Conservation (phyloP, 2,113 vertebrate species). For the Macrotis lagotis region DNA sequence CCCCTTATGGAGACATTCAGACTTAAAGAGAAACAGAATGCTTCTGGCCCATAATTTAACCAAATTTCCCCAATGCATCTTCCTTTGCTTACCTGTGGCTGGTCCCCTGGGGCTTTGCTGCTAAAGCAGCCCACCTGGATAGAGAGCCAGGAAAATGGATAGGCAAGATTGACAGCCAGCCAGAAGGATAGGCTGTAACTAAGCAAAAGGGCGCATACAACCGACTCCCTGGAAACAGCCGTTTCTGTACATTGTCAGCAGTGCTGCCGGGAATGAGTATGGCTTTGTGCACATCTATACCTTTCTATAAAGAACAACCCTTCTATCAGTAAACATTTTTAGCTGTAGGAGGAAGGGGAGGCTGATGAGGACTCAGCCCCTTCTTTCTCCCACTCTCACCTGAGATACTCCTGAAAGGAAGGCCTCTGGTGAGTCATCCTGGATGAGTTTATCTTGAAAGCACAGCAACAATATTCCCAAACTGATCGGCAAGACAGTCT, state of each 20-base stretch:
- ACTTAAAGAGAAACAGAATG: not conserved
- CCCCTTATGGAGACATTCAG: not conserved
- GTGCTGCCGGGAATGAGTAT: constrained; percentile 33
- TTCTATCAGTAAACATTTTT: constrained; percentile 44
- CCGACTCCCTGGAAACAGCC: constrained; percentile 37
- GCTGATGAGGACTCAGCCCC: constrained; percentile 54
- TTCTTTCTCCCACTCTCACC: constrained; percentile 68
- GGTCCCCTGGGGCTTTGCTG: constrained; percentile 53
- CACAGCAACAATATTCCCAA: constrained; percentile 78
- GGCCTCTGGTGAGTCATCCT: constrained; percentile 68
- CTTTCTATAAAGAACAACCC: not conserved
- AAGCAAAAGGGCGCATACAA: constrained; percentile 52
- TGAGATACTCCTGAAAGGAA: constrained; percentile 74
- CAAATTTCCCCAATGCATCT: not conserved
- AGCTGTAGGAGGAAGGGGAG: constrained; percentile 45
- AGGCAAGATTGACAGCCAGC: constrained; percentile 69
- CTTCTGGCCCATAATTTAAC: not conserved
- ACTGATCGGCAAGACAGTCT: constrained; percentile 75
- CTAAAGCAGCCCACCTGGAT: constrained; percentile 61
- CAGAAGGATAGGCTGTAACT: constrained; percentile 16
- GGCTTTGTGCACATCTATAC: not conserved
- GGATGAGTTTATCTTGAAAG: constrained; percentile 71
- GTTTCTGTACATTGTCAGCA: constrained; percentile 41
- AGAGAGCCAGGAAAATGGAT: constrained; percentile 72
- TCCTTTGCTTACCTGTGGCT: constrained; percentile 76